Conservation (phyloP, 2,113 vertebrate genomes). For the Equus przewalskii region DNA sequence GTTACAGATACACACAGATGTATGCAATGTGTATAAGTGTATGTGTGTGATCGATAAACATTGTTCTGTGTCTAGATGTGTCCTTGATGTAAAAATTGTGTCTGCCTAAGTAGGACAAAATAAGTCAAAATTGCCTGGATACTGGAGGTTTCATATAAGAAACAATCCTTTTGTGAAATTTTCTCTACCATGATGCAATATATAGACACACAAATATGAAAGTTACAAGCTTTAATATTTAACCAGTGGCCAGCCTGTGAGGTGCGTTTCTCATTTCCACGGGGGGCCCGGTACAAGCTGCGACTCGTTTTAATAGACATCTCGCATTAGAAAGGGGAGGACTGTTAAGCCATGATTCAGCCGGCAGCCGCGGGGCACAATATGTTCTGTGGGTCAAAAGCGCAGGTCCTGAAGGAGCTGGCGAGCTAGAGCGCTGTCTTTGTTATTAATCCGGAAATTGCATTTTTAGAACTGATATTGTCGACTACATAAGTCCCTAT, state of each 20-base stretch:
- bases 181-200: constrained; percentile 77
- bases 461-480: constrained; percentile 91
- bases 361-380: constrained; percentile 91
- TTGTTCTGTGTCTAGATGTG: background rate
- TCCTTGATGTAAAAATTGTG: constrained; percentile 67
- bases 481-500: constrained; percentile 85
- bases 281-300: constrained; percentile 79
- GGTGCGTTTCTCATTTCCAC: constrained; percentile 87
- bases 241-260: constrained; percentile 84
- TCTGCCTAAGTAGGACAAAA: constrained; percentile 78
- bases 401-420: constrained; percentile 88
- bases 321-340: constrained; percentile 83
- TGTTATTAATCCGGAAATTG: constrained; percentile 93
- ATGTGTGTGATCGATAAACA: too few relatives aligned
- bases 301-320: constrained; percentile 89
- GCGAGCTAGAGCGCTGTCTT: constrained; percentile 87
- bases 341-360: constrained; percentile 85
- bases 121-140: constrained; percentile 60
- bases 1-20: background rate
- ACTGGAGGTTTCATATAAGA: constrained; percentile 47
- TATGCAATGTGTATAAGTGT: fast-evolving
- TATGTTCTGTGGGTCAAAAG: constrained; percentile 90
- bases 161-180: constrained; percentile 63
- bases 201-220: constrained; percentile 86
- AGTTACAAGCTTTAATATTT: constrained; percentile 88